A percentile compares a stretch with the other conserved stretches of the same genome.
phyloP scores from a whole-genome alignment of 2,113 vertebrate species.

The Pholis gunnellus region DNA sequence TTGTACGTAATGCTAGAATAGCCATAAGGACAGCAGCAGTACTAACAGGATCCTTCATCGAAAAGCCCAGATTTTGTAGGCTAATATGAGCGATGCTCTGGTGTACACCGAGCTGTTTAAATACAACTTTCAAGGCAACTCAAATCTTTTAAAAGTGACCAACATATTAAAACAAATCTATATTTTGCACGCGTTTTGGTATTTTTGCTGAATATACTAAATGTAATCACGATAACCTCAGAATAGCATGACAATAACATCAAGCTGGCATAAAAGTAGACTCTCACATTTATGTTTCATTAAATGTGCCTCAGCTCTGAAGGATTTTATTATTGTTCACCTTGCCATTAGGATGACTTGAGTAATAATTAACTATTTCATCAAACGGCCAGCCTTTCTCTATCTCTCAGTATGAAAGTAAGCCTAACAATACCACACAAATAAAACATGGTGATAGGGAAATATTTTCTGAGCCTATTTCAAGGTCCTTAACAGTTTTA shows the following conservation, averaged over 20 bases:
- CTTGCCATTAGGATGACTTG: conserved; percentile 26
- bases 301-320: background rate
- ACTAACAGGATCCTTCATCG: conserved; percentile 26
- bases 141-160: background rate
- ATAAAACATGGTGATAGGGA: conserved; percentile 3
- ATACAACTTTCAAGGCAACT: background rate
- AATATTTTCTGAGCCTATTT: background rate
- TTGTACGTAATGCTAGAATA: background rate
- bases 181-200: background rate
- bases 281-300: background rate
- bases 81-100: conserved; percentile 17
- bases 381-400: conserved; percentile 27
- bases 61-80: conserved; percentile 13
- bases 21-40: background rate
- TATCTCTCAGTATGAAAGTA: conserved; percentile 27
- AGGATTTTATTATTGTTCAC: conserved; percentile 36
- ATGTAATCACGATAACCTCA: background rate
- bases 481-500: background rate
- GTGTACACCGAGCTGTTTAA: background rate
- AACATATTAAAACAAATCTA: background rate
- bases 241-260: background rate
- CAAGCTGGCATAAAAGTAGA: background rate
- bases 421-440: conserved; percentile 14
- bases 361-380: conserved; percentile 57
- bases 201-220: background rate